A percentile compares a stretch with the other conserved stretches of the same genome.
Evolutionary conservation across 2,888 invertebrate species (phyloP).

Genomic region (Nemapogon koenigi): DNA sequence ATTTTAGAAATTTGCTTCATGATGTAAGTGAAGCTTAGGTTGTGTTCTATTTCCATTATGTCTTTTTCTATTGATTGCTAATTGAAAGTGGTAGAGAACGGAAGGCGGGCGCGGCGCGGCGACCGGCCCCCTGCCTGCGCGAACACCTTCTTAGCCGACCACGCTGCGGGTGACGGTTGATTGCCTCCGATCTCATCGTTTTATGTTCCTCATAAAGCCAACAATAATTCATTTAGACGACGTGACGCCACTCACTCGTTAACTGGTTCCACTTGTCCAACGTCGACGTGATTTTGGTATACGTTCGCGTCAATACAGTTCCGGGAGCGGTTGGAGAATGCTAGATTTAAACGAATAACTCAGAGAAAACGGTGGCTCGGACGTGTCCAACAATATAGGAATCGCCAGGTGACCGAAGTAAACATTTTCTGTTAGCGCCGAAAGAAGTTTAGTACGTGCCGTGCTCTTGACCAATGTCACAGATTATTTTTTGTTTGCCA

Average conservation of each 20-base stretch:
- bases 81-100: slow-evolving; percentile 51
- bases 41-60: neutral
- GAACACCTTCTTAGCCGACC: slow-evolving; percentile 57
- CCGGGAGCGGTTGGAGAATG: slow-evolving; percentile 18
- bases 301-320: slow-evolving; percentile 19
- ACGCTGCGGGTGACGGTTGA: slow-evolving; percentile 59
- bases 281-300: slow-evolving; percentile 30
- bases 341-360: slow-evolving; percentile 1
- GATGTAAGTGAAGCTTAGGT: too few species aligned
- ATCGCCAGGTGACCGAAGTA: neutral
- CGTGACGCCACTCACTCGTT: slow-evolving; percentile 63
- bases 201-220: slow-evolving; percentile 62
- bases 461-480: neutral
- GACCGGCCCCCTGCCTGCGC: slow-evolving; percentile 39
- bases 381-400: slow-evolving; percentile 7
- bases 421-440: slow-evolving; percentile 1
- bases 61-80: slow-evolving; percentile 26
- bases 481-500: neutral
- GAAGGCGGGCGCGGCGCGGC: slow-evolving; percentile 39
- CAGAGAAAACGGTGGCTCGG: slow-evolving; percentile 5
- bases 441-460: slow-evolving; percentile 5
- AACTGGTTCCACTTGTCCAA: slow-evolving; percentile 43
- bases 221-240: slow-evolving; percentile 65
- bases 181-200: slow-evolving; percentile 63
- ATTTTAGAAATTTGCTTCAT: too few species aligned